Percentiles rank a stretch among this genome's conserved stretches.
phyloP scores from a whole-genome alignment of 2,797 vertebrate genomes.

The Sciurus carolinensis region DNA sequence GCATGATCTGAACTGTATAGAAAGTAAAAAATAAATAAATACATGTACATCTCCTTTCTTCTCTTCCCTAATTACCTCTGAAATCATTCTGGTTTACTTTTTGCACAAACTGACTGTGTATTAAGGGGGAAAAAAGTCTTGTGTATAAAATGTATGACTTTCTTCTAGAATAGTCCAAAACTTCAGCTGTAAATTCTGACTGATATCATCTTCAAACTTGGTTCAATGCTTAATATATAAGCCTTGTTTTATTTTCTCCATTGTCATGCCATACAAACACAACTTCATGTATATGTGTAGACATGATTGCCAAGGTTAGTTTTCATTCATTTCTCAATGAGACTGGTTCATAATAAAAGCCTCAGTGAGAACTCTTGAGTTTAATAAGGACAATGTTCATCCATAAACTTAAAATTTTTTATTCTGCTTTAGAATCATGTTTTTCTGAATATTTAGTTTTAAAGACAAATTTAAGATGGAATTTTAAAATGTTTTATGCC shows the following conservation, averaged over 20 bases:
- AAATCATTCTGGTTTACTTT: slow-evolving; percentile 76
- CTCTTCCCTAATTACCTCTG: slow-evolving; percentile 75
- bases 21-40: slow-evolving; percentile 80
- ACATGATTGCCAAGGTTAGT: slow-evolving; percentile 69
- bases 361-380: background rate
- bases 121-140: background rate
- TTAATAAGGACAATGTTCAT: slow-evolving; percentile 47
- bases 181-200: slow-evolving; percentile 29
- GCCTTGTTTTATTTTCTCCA: slow-evolving; percentile 68
- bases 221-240: background rate
- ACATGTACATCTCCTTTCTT: slow-evolving; percentile 74
- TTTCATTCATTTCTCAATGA: slow-evolving; percentile 74
- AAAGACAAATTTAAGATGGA: slow-evolving; percentile 44
- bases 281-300: slow-evolving; percentile 65
- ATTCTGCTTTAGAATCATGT: background rate
- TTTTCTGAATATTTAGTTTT: slow-evolving; percentile 37
- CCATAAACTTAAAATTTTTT: slow-evolving; percentile 54
- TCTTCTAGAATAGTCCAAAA: slow-evolving; percentile 48
- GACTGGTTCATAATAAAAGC: slow-evolving; percentile 75
- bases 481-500: slow-evolving; percentile 56
- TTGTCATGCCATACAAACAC: slow-evolving; percentile 67
- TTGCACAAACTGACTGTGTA: slow-evolving; percentile 70
- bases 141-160: background rate
- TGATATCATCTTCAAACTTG: slow-evolving; percentile 29
- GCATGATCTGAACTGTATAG: slow-evolving; percentile 86